Conservation (phyloP, 2,888 invertebrate genomes). For the Caradrina clavipalpis region DNA sequence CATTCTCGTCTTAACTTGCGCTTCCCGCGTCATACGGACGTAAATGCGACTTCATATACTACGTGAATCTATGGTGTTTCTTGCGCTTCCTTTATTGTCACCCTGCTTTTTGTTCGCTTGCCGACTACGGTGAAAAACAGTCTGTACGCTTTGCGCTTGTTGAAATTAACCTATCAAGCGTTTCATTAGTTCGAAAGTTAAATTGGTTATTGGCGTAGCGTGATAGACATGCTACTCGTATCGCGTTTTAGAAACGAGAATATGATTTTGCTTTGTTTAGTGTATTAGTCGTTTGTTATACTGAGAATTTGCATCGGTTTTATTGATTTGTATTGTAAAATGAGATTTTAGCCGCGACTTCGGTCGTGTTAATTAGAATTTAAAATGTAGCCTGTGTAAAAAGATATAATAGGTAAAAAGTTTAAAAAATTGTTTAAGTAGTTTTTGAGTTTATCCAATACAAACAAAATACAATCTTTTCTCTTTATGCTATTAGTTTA, state of each 20-base stretch:
- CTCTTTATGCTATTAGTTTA: too few relatives aligned
- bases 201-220: conserved; percentile 55
- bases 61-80: conserved; percentile 31
- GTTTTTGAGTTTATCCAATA: too few relatives aligned
- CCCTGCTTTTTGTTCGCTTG: conserved; percentile 41
- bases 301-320: conserved; percentile 19
- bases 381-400: too few relatives aligned
- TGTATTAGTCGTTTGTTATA: conserved; percentile 19
- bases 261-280: conserved; percentile 32
- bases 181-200: conserved; percentile 58
- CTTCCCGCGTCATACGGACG: conserved; percentile 44
- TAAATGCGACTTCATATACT: conserved; percentile 35
- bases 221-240: conserved; percentile 53
- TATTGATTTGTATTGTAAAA: too few relatives aligned
- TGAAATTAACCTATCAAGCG: conserved; percentile 62
- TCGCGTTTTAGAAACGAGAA: conserved; percentile 42
- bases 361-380: too few relatives aligned
- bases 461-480: too few relatives aligned
- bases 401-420: too few relatives aligned
- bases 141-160: conserved; percentile 23
- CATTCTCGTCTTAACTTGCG: conserved; percentile 50
- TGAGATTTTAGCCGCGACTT: too few relatives aligned
- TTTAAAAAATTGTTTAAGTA: too few relatives aligned
- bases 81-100: conserved; percentile 42
- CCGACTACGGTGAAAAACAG: conserved; percentile 36